Conservation (phyloP, 2,113 vertebrate genomes). For the Malurus elegans region DNA sequence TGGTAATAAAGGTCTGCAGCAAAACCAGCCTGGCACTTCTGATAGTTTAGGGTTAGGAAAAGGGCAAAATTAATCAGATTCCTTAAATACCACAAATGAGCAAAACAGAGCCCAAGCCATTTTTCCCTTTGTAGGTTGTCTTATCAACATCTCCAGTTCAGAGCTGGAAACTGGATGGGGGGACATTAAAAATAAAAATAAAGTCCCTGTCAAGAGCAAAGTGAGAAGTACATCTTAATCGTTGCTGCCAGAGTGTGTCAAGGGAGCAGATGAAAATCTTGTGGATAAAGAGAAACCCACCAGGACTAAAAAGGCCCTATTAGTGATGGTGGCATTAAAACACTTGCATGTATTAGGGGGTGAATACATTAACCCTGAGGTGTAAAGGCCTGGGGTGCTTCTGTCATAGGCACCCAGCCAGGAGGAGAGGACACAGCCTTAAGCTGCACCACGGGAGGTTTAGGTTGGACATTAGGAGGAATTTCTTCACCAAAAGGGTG, state of each 20-base stretch:
- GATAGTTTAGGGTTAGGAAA: neutral
- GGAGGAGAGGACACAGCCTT: neutral
- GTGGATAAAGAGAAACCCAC: neutral
- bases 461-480: no score
- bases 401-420: neutral
- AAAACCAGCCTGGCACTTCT: neutral
- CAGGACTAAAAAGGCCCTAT: neutral
- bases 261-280: neutral
- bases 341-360: neutral
- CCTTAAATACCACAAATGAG: neutral
- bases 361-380: neutral
- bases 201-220: neutral
- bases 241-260: neutral
- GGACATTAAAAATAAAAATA: neutral
- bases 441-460: neutral
- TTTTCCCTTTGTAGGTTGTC: neutral
- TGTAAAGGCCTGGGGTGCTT: neutral
- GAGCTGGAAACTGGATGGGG: rapidly evolving
- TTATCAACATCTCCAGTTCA: neutral
- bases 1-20: neutral
- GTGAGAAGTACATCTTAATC: rapidly evolving
- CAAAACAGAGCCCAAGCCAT: neutral
- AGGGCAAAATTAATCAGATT: neutral
- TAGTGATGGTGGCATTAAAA: neutral
- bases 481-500: neutral